phyloP scores from a whole-genome alignment of 2,113 vertebrate species.

The Forbesichthys agassizii region DNA sequence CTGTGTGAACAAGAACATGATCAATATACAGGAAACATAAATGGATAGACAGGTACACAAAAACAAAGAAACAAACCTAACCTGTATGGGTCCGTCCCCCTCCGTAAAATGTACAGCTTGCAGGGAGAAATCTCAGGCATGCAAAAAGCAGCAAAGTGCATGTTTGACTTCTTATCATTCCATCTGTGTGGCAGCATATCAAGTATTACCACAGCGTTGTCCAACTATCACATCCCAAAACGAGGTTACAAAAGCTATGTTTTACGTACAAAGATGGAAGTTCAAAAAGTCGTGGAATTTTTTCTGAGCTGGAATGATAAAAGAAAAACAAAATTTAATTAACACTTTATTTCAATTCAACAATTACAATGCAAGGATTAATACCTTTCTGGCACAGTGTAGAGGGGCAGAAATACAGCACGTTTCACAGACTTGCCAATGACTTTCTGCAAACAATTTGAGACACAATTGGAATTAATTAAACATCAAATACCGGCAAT shows the following conservation, averaged over 20 bases:
- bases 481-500: background rate
- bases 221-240: background rate
- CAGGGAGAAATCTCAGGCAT: constrained; percentile 84
- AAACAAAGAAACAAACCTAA: constrained; percentile 38
- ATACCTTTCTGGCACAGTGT: constrained; percentile 83
- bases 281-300: constrained; percentile 82
- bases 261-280: constrained; percentile 90
- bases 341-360: background rate
- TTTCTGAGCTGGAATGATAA: constrained; percentile 80
- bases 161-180: constrained; percentile 89
- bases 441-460: constrained; percentile 63
- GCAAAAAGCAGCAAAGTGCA: constrained; percentile 91
- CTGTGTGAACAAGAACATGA: constrained; percentile 58
- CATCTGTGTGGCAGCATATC: constrained; percentile 77
- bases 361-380: background rate
- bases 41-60: background rate
- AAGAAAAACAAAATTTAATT: constrained; percentile 11
- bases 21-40: background rate
- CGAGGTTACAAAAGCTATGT: background rate
- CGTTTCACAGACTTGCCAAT: constrained; percentile 91
- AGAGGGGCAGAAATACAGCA: constrained; percentile 83
- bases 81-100: constrained; percentile 88
- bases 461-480: background rate
- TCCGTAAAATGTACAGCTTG: constrained; percentile 87
- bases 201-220: background rate